Percentiles rank a stretch among this genome's conserved stretches.
These are phyloP conservation scores for Macquaria australasica DNA, from an alignment of 2,113 vertebrate species.

Conservation along the genomic window DNA sequence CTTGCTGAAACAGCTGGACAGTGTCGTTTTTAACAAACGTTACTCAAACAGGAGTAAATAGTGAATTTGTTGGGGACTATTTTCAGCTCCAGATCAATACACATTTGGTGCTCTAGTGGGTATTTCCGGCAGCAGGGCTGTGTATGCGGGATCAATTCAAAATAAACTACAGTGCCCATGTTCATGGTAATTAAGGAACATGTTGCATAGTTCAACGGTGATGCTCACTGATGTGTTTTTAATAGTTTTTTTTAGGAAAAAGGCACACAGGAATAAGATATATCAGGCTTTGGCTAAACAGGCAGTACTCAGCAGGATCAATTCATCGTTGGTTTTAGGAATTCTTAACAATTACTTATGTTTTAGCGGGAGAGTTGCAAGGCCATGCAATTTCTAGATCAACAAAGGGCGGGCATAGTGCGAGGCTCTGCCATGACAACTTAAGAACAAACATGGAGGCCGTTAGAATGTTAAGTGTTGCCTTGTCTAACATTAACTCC, in stretches of 20 bases:
- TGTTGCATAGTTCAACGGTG: neutral
- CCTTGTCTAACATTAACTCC: constrained; percentile 74
- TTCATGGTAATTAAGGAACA: neutral
- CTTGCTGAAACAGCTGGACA: neutral
- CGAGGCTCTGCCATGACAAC: constrained; percentile 32
- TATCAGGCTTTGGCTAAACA: neutral
- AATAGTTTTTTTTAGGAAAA: neutral
- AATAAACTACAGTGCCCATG: constrained; percentile 8
- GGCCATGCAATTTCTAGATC: constrained; percentile 20
- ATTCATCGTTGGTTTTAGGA: neutral
- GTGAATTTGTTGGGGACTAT: constrained; percentile 11
- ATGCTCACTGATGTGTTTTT: constrained; percentile 17
- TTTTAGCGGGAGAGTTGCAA: neutral
- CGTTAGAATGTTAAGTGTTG: constrained; percentile 71
- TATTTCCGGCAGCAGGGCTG: neutral
- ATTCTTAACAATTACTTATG: neutral
- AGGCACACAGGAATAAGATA: neutral
- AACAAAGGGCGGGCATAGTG: constrained; percentile 11
- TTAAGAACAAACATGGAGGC: constrained; percentile 73
- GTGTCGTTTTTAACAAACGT: neutral
- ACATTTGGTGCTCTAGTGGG: constrained; percentile 15
- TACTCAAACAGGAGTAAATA: constrained; percentile 8
- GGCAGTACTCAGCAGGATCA: neutral
- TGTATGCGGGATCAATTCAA: neutral
- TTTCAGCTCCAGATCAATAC: constrained; percentile 22